These are phyloP conservation scores for Amphipyra tragopoginis DNA, from an alignment of 2,888 invertebrate genomes.

Conservation along the genomic window DNA sequence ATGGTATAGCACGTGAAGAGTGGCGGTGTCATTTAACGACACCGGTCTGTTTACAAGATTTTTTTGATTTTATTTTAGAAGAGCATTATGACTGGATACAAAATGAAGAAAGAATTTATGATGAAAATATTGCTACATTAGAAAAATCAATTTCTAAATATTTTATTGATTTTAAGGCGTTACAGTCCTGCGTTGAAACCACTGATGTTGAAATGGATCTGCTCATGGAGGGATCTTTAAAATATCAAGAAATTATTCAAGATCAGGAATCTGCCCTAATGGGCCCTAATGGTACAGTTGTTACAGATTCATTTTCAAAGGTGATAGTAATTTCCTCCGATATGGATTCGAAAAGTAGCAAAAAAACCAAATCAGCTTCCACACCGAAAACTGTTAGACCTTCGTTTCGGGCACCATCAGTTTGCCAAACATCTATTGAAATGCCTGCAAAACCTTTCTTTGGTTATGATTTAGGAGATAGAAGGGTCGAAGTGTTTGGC, in stretches of 20 bases:
- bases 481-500: conserved; percentile 84
- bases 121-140: conserved; percentile 66
- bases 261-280: conserved; percentile 58
- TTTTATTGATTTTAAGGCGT: conserved; percentile 63
- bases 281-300: conserved; percentile 54
- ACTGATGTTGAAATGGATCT: conserved; percentile 76
- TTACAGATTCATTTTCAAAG: conserved; percentile 53
- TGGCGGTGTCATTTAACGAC: conserved; percentile 86
- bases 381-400: conserved; percentile 64
- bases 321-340: conserved; percentile 61
- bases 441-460: conserved; percentile 72
- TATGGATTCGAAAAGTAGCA: conserved; percentile 68
- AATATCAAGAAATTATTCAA: conserved; percentile 72
- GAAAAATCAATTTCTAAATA: conserved; percentile 69
- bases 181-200: conserved; percentile 74
- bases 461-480: conserved; percentile 81
- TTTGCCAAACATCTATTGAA: conserved; percentile 34
- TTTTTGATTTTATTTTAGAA: conserved; percentile 86
- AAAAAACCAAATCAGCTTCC: conserved; percentile 68
- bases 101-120: conserved; percentile 78
- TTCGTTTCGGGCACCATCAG: conserved; percentile 45
- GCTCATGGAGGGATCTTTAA: conserved; percentile 83
- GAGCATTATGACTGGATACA: conserved; percentile 87
- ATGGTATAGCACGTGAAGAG: conserved; percentile 80
- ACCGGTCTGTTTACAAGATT: conserved; percentile 88